Evolutionary conservation across 2,113 vertebrate genomes (phyloP), one percentile per base, ranked within the genome.

Genomic region (Aptenodytes patagonicus): DNA sequence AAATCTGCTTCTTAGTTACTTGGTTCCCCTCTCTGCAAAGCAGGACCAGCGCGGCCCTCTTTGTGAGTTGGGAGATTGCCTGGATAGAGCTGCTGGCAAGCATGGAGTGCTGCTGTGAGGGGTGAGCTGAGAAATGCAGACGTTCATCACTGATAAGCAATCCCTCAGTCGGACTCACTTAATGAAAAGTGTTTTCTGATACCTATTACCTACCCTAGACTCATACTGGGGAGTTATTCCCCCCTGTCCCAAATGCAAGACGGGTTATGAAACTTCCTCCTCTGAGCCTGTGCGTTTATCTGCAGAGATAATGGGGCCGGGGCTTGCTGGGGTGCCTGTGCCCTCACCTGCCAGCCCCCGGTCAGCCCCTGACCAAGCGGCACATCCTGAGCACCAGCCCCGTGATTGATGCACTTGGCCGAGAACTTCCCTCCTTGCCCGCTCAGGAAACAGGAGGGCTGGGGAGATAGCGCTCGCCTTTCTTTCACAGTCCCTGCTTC

Each of bases 371-470:
- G 54, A 84, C 73, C 95, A 98, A 96, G 97, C 84, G 51, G 97
- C 97, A 97, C 97, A 97, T 98, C 98, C 97, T 98, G 95, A 98
- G 95, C 95, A 89, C 98, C 98, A 96, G 97, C 98, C 98, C 98
- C 78, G 95, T 98, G 98, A 99, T 98, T 98, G 98, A 99, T 99
- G 98, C 98, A 97, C 98, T 98, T 99, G 98, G 98, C 98, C 98
- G 97, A 98, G 98, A 98, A 98, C 98, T 98, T 98, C 98, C 97
- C 98, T 98, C 97, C 96, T 96, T 96, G 97, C 98, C 98, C 87
- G 86, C 98, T 97, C 98, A 98, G 98, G 98, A 99, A 99, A 99
- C 98, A 98, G 97, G 98, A 98, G 99, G 99, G 98, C 98, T 97
- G 95, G 94, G 98, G 98, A 99, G 99, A 99, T 99, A 99, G 98